These are phyloP conservation scores for Choristoneura fumiferana DNA, from an alignment of 1,140 invertebrate genomes.

Conservation along the genomic window DNA sequence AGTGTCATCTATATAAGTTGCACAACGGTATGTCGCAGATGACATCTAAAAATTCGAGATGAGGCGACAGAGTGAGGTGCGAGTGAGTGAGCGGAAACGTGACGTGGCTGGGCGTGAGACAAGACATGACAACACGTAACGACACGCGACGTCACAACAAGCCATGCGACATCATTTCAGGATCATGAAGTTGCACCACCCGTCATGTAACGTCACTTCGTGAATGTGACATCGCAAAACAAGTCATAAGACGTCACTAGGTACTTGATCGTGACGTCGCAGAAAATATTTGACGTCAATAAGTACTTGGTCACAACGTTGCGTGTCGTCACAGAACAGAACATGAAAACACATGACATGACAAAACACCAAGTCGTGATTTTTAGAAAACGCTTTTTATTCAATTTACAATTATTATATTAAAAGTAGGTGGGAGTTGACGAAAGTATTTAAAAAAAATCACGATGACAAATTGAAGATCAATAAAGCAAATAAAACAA, in stretches of 20 bases:
- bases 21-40: slow-evolving; percentile 42
- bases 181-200: background rate
- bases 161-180: background rate
- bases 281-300: no score
- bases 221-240: no score
- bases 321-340: no score
- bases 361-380: slow-evolving; percentile 18
- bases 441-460: no score
- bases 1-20: background rate
- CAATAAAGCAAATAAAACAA: no score
- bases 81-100: slow-evolving; percentile 73
- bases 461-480: no score
- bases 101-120: slow-evolving; percentile 66
- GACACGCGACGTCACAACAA: background rate
- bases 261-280: no score
- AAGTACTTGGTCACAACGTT: no score
- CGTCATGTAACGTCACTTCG: no score
- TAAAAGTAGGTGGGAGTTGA: no score
- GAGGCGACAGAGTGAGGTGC: slow-evolving; percentile 72
- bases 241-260: no score
- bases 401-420: background rate
- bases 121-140: slow-evolving; percentile 30
- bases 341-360: slow-evolving; percentile 44
- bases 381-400: background rate
- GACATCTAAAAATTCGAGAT: slow-evolving; percentile 62